Base-by-base conservation (phyloP, 2,888 invertebrate species). In the Ochlodes sylvanus region DNA sequence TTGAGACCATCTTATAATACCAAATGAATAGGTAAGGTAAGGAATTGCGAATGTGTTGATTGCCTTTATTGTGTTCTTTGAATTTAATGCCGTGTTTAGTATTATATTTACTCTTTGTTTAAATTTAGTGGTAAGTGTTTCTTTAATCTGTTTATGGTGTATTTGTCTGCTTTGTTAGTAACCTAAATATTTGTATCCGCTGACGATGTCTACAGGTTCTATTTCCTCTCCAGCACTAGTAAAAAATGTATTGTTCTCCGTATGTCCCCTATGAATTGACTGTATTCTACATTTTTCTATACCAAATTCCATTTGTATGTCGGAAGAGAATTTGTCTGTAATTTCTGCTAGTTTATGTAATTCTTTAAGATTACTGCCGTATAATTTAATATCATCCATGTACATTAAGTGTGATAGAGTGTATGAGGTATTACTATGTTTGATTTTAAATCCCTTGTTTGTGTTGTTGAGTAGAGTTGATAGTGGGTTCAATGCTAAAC, bases 271-370 rank as follows among this genome's bases (percentile, higher is more conserved):
- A 70, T 69, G n/a, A 14, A 63, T 38, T 19, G 65, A 66, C 47
- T 41, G 47, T 32, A 42, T 65, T 55, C 58, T 70, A 57, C 70
- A 71, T 64, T 73, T 70, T 32, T 73, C 71, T 15, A 70, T 57
- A 27, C 71, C 70, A 64, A 72, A 72, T 61, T 66, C 41, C 71
- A 72, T 71, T n/a, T 67, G 61, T 7, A 72, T 72, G 10, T 70
- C 63, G 3, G 14, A 55, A 7, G 41, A 65, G 61, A 70, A 70
- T 41, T 61, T 44, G 63, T 58, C 52, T 4, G 61, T 65, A 5
- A 55, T 34, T 14, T 62, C 38, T 6, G 44, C 50, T n/a, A 70
- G 21, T 21, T 50, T 14, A 0, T 68, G 7, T 47, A 69, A 12
- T 34, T 64, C 38, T 41, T 34, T 42, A 56, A 63, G 41, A 15